Evolutionary conservation across 1,140 invertebrate species (phyloP).

Genomic region (Macrocentrus cingulum): DNA sequence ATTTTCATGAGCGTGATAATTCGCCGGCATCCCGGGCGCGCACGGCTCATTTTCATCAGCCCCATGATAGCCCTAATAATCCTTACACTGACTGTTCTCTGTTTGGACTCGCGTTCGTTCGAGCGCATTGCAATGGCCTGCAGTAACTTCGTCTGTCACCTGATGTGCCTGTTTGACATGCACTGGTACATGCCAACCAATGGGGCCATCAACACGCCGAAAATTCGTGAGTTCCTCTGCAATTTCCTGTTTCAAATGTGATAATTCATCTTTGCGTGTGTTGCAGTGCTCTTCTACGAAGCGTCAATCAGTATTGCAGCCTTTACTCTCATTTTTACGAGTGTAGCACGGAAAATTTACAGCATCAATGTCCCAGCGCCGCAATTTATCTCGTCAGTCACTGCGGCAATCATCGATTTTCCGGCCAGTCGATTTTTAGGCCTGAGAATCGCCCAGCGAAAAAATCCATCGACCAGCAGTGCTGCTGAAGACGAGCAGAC

Average conservation of each 20-base stretch:
- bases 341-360: conserved; percentile 47
- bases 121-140: conserved; percentile 53
- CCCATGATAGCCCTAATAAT: conserved; percentile 57
- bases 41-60: conserved; percentile 48
- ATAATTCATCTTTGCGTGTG: conserved; percentile 22
- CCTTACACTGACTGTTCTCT: conserved; percentile 55
- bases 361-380: conserved; percentile 34
- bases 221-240: conserved; percentile 41
- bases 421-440: conserved; percentile 38
- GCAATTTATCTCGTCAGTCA: conserved; percentile 36
- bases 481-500: conserved; percentile 14
- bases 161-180: conserved; percentile 52
- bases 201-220: conserved; percentile 40
- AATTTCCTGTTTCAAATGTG: not conserved
- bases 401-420: conserved; percentile 37
- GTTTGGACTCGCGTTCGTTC: conserved; percentile 47
- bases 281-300: conserved; percentile 56
- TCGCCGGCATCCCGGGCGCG: conserved; percentile 48
- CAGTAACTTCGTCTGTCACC: conserved; percentile 57
- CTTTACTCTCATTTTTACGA: conserved; percentile 53
- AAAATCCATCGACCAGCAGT: too few relatives aligned
- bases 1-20: conserved; percentile 53
- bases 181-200: conserved; percentile 53
- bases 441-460: conserved; percentile 21
- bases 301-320: conserved; percentile 54